Conservation (phyloP, 2,888 invertebrate genomes). For the Bedellia somnulentella region DNA sequence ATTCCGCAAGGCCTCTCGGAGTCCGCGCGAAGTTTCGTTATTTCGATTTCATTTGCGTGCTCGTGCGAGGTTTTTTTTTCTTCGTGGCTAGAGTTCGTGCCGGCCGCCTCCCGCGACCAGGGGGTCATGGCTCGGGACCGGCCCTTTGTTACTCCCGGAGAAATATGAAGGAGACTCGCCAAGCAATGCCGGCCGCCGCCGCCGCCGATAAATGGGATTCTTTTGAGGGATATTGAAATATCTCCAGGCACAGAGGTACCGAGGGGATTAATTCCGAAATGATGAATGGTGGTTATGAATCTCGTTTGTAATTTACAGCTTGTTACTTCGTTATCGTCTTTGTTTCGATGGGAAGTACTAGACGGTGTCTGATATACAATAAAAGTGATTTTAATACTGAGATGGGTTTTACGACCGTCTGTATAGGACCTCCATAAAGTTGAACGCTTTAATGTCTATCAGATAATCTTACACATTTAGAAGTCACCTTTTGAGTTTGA, state of each 20-base stretch:
- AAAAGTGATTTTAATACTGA: too few relatives aligned
- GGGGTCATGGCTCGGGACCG: constrained; percentile 48
- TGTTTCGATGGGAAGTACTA: constrained; percentile 16
- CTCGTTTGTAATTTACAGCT: constrained; percentile 39
- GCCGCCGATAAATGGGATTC: constrained; percentile 39
- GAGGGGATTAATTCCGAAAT: constrained; percentile 37
- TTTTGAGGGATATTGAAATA: constrained; percentile 51
- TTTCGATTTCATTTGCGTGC: constrained; percentile 60
- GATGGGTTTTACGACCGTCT: too few relatives aligned
- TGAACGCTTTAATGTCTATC: too few relatives aligned
- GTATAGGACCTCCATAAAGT: too few relatives aligned
- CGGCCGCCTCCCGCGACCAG: constrained; percentile 17
- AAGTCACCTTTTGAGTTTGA: too few relatives aligned
- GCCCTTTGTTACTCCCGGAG: constrained; percentile 46
- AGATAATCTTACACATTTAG: too few relatives aligned
- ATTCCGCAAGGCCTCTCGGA: constrained; percentile 36
- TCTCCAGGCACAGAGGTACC: constrained; percentile 36
- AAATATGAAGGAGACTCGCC: constrained; percentile 44
- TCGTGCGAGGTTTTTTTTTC: constrained; percentile 42
- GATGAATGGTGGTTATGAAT: constrained; percentile 43
- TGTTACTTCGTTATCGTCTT: constrained; percentile 29
- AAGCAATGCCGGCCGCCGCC: constrained; percentile 21
- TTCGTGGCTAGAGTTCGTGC: constrained; percentile 20
- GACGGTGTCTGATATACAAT: constrained; percentile 1
- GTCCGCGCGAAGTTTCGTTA: constrained; percentile 33